Evolutionary conservation across 53 echinoderm and acorn worm species (phyloP).

Genomic region (Paracentrotus lividus): DNA sequence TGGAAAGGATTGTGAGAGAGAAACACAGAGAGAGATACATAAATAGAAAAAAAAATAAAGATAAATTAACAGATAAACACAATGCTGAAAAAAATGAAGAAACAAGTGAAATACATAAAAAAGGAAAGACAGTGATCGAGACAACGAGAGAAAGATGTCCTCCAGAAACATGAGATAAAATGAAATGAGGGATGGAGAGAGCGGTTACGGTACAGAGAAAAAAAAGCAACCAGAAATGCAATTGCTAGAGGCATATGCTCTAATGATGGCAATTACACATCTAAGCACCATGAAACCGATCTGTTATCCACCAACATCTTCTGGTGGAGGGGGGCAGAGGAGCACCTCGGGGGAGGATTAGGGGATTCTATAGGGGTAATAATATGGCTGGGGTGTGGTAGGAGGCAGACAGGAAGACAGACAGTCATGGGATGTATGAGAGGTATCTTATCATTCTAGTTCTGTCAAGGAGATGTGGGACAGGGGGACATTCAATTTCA

Average conservation of each 20-base stretch:
- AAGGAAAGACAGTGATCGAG: background rate
- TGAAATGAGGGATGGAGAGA: background rate
- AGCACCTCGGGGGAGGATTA: background rate
- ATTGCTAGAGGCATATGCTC: background rate
- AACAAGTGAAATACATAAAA: background rate
- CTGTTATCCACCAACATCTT: background rate
- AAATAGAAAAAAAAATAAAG: background rate
- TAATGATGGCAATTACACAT: slow-evolving; percentile 19
- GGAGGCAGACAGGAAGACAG: background rate
- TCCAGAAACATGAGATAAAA: too few species aligned
- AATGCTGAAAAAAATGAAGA: background rate
- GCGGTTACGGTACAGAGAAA: background rate
- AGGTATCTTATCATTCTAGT: background rate
- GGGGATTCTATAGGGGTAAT: background rate
- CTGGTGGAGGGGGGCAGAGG: background rate
- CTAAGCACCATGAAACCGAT: background rate
- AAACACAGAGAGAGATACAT: background rate
- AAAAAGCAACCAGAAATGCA: background rate
- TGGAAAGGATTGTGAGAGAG: background rate
- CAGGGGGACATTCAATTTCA: background rate
- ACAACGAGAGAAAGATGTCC: background rate
- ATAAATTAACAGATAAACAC: background rate
- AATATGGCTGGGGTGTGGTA: background rate
- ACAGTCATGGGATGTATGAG: background rate
- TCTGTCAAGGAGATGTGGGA: background rate